phyloP scores from a whole-genome alignment of 2,888 invertebrate species.

The Cephalotes varians region DNA sequence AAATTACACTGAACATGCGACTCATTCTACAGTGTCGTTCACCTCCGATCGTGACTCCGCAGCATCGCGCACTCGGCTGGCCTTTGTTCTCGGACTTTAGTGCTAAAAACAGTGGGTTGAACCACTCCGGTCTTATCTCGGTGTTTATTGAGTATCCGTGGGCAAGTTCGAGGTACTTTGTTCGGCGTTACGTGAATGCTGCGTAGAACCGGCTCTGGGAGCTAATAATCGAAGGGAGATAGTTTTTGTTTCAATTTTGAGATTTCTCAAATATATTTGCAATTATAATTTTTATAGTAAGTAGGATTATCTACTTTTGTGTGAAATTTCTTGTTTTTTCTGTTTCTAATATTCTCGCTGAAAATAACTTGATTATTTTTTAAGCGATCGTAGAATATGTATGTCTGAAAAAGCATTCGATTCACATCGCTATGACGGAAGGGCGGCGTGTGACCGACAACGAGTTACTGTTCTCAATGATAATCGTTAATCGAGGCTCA shows the following conservation, averaged over 20 bases:
- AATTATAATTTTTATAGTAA: background rate
- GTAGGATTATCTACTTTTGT: background rate
- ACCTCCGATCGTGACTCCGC: constrained; percentile 68
- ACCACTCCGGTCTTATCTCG: constrained; percentile 64
- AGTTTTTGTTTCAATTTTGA: background rate
- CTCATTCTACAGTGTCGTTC: constrained; percentile 66
- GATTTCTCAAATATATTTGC: background rate
- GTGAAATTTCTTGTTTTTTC: background rate
- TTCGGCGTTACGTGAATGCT: constrained; percentile 46
- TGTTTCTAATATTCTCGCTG: background rate
- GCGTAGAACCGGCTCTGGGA: constrained; percentile 7
- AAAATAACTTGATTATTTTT: constrained; percentile 5
- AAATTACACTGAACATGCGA: constrained; percentile 65
- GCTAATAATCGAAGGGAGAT: background rate
- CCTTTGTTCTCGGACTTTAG: constrained; percentile 57
- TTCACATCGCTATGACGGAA: constrained; percentile 33
- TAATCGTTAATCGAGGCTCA: constrained; percentile 74
- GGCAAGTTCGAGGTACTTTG: constrained; percentile 55
- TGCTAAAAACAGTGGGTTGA: constrained; percentile 66
- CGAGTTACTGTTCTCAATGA: constrained; percentile 74
- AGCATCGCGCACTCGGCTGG: constrained; percentile 24
- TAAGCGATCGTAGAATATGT: constrained; percentile 9
- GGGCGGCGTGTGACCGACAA: constrained; percentile 75
- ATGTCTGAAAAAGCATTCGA: constrained; percentile 27
- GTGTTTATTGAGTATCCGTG: constrained; percentile 68